Evolutionary conservation across 2,888 invertebrate genomes (phyloP).

Genomic region (Ochlodes sylvanus): DNA sequence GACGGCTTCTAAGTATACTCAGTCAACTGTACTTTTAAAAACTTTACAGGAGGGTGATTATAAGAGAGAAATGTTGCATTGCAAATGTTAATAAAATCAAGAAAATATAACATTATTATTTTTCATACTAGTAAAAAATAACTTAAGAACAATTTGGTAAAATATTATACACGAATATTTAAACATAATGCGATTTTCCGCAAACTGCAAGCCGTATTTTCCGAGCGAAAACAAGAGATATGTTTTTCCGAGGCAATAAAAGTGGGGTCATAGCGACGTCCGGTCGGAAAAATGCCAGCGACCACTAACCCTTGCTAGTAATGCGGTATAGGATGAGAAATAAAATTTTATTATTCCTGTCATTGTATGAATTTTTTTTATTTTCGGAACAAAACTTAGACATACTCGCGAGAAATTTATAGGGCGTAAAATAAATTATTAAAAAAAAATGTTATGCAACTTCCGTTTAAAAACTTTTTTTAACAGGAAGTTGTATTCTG

Average conservation of each 20-base stretch:
- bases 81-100: too few species aligned
- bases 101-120: too few species aligned
- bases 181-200: conserved; percentile 26
- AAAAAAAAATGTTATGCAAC: too few species aligned
- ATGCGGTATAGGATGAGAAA: conserved; percentile 17
- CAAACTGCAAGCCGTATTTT: conserved; percentile 29
- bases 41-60: too few species aligned
- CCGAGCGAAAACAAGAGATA: conserved; percentile 61
- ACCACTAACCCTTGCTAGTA: conserved; percentile 55
- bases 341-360: conserved; percentile 18
- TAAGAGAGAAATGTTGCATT: too few species aligned
- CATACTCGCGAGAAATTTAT: too few species aligned
- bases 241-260: conserved; percentile 81
- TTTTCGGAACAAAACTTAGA: not conserved
- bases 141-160: conserved; percentile 1
- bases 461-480: too few species aligned
- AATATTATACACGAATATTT: conserved; percentile 10
- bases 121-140: too few species aligned
- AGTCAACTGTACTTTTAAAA: too few species aligned
- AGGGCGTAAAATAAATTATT: too few species aligned
- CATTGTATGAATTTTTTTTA: not conserved
- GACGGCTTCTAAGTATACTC: too few species aligned
- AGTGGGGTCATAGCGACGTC: conserved; percentile 75
- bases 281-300: conserved; percentile 75
- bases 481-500: too few species aligned